Conservation (phyloP, 2,797 vertebrate genomes). For the Ataeniobius toweri region DNA sequence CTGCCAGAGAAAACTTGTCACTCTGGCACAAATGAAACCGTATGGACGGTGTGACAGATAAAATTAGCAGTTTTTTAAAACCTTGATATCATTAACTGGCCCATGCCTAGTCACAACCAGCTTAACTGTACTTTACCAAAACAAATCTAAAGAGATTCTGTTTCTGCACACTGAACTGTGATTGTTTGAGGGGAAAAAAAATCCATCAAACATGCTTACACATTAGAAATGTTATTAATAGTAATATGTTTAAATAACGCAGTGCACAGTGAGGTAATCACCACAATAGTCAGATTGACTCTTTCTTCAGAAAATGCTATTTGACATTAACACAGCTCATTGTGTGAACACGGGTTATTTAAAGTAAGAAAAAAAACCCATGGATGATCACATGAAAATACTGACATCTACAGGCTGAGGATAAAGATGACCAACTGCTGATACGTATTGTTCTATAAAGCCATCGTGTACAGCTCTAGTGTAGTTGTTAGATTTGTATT, state of each 20-base stretch:
- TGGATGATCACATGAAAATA: conserved; percentile 7
- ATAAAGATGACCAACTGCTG: conserved; percentile 17
- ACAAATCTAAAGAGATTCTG: neutral
- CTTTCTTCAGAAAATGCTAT: too few relatives aligned
- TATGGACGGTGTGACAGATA: neutral
- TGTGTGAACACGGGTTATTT: neutral
- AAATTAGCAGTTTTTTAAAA: neutral
- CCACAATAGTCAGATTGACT: too few relatives aligned
- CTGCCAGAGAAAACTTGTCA: neutral
- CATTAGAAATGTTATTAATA: neutral
- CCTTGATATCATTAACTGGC: neutral
- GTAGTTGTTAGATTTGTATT: conserved; percentile 6
- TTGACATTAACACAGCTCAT: too few relatives aligned
- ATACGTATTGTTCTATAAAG: conserved; percentile 13
- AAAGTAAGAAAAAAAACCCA: neutral
- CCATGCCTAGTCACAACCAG: neutral
- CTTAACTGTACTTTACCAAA: neutral
- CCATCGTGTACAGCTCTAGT: conserved; percentile 5
- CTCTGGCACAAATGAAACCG: neutral
- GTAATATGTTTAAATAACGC: neutral
- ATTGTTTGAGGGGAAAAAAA: neutral
- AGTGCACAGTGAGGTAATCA: neutral
- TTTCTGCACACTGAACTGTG: neutral
- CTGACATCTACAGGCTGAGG: neutral
- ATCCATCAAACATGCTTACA: neutral